These are phyloP conservation scores for Lasiurus cinereus DNA, from an alignment of 2,113 vertebrate species.

Conservation along the genomic window DNA sequence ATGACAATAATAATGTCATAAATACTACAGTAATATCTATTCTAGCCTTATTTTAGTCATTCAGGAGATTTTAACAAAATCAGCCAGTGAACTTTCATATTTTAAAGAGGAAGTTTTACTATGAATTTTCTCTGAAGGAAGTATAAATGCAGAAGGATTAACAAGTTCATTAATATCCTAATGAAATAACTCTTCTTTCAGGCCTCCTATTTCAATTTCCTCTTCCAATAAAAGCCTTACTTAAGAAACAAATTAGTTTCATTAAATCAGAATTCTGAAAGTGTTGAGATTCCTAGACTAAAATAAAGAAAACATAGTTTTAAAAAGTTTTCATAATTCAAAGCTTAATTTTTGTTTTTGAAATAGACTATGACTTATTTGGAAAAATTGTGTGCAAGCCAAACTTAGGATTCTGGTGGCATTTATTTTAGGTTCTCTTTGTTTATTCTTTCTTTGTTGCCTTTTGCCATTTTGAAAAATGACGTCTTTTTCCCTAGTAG, in stretches of 20 bases:
- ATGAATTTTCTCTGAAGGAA: background rate
- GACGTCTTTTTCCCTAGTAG: background rate
- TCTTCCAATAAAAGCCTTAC: conserved; percentile 20
- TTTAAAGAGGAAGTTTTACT: background rate
- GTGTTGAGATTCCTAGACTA: background rate
- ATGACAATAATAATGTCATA: conserved; percentile 33
- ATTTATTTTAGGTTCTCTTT: conserved; percentile 2
- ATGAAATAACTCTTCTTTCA: background rate
- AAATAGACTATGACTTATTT: conserved; percentile 8
- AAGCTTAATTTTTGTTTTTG: background rate
- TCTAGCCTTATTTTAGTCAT: background rate
- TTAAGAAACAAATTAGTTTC: conserved; percentile 16
- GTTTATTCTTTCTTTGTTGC: background rate
- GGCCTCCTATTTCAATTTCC: background rate
- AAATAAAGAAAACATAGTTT: background rate
- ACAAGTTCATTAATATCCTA: background rate
- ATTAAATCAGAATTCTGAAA: conserved; percentile 48
- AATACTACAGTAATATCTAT: background rate
- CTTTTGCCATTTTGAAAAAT: conserved; percentile 32
- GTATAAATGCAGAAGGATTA: background rate
- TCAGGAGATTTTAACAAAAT: conserved; percentile 21
- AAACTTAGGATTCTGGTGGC: background rate
- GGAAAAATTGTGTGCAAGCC: background rate
- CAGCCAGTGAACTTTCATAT: background rate
- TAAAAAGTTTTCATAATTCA: background rate